phyloP scores from a whole-genome alignment of 2,113 vertebrate species.

The Amia ocellicauda region DNA sequence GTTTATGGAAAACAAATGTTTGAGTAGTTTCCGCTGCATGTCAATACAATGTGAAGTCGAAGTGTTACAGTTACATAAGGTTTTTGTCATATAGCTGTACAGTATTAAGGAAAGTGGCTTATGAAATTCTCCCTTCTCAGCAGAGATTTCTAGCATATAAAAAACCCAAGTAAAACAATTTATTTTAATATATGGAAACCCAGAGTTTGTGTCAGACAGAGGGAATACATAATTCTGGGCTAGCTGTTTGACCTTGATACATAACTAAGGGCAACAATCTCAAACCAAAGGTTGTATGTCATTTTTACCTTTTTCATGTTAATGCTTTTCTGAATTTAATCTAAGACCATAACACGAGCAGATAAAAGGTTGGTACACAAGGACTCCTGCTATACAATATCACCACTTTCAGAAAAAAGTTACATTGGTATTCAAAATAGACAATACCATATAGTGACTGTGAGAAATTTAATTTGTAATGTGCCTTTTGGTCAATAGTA shows the following conservation, averaged over 20 bases:
- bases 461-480: too few species aligned
- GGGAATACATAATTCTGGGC: conserved; percentile 47
- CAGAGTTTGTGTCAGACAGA: conserved; percentile 31
- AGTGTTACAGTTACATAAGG: neutral
- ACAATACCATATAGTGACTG: too few species aligned
- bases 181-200: conserved; percentile 52
- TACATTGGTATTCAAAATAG: too few species aligned
- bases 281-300: conserved; percentile 38
- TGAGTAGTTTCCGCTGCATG: neutral
- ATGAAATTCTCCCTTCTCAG: conserved; percentile 30
- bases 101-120: conserved; percentile 46
- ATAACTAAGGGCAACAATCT: conserved; percentile 55
- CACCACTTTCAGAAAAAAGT: conserved; percentile 50
- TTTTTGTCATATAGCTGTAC: conserved; percentile 42
- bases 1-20: neutral
- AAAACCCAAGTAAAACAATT: conserved; percentile 51
- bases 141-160: conserved; percentile 46
- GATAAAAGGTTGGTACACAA: conserved; percentile 23
- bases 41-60: neutral
- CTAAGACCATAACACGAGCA: conserved; percentile 28
- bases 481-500: too few species aligned
- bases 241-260: conserved; percentile 54
- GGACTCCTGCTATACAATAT: conserved; percentile 48
- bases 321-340: conserved; percentile 52
- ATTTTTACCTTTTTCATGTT: conserved; percentile 56